These are phyloP conservation scores for Aphelinus certus DNA, from an alignment of 1,140 invertebrate species.

Conservation along the genomic window DNA sequence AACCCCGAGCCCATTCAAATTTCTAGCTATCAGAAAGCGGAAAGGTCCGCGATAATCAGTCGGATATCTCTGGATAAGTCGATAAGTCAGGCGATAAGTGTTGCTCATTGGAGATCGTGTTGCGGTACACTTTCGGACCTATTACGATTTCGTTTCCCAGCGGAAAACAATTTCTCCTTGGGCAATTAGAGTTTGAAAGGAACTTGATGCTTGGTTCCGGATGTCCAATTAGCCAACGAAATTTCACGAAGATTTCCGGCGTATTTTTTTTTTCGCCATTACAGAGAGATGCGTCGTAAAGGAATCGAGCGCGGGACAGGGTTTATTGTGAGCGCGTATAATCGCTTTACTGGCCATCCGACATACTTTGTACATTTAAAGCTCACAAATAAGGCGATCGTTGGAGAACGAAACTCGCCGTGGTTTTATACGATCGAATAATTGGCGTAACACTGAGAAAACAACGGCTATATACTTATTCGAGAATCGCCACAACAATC, in stretches of 20 bases:
- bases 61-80: no score
- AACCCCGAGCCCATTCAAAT: no score
- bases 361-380: no score
- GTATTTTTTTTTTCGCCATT: slow-evolving; percentile 3
- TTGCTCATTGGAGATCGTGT: not conserved
- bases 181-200: slow-evolving; percentile 35
- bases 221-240: slow-evolving; percentile 31
- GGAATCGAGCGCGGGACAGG: slow-evolving; percentile 8
- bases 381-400: no score
- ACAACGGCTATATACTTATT: no score
- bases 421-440: no score
- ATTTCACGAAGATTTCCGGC: slow-evolving; percentile 24
- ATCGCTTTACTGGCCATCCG: not conserved
- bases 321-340: slow-evolving; percentile 16
- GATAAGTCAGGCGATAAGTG: not conserved
- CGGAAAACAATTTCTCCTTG: slow-evolving; percentile 37
- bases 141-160: slow-evolving; percentile 20
- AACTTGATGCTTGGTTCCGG: slow-evolving; percentile 29
- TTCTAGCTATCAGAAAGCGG: no score
- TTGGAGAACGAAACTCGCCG: no score
- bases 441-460: no score
- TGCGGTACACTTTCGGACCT: slow-evolving; percentile 15
- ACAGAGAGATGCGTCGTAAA: not conserved
- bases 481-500: no score
- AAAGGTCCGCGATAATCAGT: no score